These are phyloP conservation scores for Lasioglossum calceatum DNA, from an alignment of 2,888 invertebrate species.

Conservation along the genomic window DNA sequence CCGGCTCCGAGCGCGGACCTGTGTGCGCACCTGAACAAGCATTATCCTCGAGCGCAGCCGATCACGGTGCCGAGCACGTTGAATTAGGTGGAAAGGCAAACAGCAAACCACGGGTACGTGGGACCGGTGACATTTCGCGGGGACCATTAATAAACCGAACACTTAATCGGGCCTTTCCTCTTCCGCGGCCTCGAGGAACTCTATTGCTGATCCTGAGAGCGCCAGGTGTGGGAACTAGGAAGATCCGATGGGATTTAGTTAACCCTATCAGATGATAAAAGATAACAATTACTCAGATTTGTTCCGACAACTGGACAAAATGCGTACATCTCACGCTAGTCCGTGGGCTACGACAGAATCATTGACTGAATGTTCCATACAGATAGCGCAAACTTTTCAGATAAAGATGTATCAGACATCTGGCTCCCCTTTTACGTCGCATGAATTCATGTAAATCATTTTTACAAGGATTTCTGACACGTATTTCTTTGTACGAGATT, in stretches of 20 bases:
- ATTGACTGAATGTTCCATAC: background rate
- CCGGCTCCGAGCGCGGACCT: background rate
- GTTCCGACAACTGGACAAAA: background rate
- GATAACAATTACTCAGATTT: conserved; percentile 1
- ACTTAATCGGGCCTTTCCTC: conserved; percentile 40
- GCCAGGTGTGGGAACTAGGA: background rate
- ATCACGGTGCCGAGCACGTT: conserved; percentile 52
- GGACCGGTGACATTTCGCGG: conserved; percentile 62
- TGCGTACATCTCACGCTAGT: background rate
- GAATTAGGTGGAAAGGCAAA: conserved; percentile 75
- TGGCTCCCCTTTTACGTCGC: background rate
- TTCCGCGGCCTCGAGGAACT: background rate
- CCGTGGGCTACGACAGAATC: background rate
- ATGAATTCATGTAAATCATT: background rate
- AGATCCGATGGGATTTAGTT: background rate
- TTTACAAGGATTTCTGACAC: background rate
- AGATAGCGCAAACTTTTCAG: background rate
- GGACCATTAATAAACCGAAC: conserved; percentile 72
- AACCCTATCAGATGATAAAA: background rate
- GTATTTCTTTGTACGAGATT: background rate
- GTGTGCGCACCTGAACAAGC: conserved; percentile 26
- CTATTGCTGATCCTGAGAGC: conserved; percentile 1
- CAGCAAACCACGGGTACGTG: conserved; percentile 60
- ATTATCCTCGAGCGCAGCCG: conserved; percentile 44
- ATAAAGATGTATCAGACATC: background rate